These are phyloP conservation scores for Verasper variegatus DNA, from an alignment of 2,113 vertebrate genomes.

Conservation along the genomic window DNA sequence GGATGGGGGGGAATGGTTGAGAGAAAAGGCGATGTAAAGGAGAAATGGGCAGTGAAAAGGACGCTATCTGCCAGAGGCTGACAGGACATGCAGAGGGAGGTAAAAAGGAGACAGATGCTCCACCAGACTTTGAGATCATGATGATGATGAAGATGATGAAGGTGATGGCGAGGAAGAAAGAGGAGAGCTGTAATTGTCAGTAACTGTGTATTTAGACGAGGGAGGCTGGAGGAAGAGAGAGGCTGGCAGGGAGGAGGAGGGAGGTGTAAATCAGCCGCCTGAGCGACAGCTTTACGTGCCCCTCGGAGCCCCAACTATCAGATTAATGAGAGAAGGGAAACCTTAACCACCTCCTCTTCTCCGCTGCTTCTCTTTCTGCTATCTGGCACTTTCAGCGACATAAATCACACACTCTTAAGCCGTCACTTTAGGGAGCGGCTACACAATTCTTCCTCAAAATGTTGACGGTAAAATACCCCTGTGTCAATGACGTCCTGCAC, in stretches of 20 bases:
- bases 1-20: slow-evolving; percentile 20
- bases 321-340: slow-evolving; percentile 76
- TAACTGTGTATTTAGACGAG: slow-evolving; percentile 64
- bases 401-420: slow-evolving; percentile 74
- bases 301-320: slow-evolving; percentile 69
- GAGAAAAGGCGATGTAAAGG: slow-evolving; percentile 52
- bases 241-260: slow-evolving; percentile 44
- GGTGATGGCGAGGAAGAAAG: slow-evolving; percentile 57
- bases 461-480: slow-evolving; percentile 47
- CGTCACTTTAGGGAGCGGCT: slow-evolving; percentile 53
- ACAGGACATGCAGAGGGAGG: slow-evolving; percentile 47
- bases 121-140: slow-evolving; percentile 30
- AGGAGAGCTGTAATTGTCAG: slow-evolving; percentile 60
- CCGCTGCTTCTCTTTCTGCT: slow-evolving; percentile 62
- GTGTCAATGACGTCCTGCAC: slow-evolving; percentile 14
- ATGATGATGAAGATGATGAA: slow-evolving; percentile 53
- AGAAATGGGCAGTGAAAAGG: slow-evolving; percentile 55
- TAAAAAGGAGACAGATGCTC: slow-evolving; percentile 45
- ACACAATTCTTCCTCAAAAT: slow-evolving; percentile 56
- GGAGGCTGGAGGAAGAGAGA: slow-evolving; percentile 39
- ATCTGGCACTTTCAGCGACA: slow-evolving; percentile 69
- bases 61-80: slow-evolving; percentile 56
- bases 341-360: slow-evolving; percentile 59
- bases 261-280: slow-evolving; percentile 70
- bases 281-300: slow-evolving; percentile 72